Evolutionary conservation across 1,140 invertebrate species (phyloP), one percentile per base, ranked within the genome.

Genomic region (Paramacrobiotus metropolitanus): DNA sequence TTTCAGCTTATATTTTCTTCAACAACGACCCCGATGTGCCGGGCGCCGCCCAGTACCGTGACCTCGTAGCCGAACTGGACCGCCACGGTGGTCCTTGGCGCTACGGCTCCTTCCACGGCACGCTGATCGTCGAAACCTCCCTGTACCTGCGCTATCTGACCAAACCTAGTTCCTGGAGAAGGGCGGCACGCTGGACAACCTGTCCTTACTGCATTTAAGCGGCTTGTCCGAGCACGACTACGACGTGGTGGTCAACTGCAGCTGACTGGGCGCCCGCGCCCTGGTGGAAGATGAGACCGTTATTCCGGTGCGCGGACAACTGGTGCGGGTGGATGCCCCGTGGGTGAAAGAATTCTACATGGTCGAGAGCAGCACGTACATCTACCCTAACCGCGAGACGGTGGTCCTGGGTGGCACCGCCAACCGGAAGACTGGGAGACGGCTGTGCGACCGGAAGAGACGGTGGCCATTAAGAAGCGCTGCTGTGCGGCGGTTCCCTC

Each of bases 231-330:
- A 74, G 1, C 71, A n/a, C n/a, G n/a, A 71, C 3, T 84, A 76
- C 67, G 79, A 84, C 69, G 74, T 82, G 1, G 72, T 87, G 30
- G 74, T 86, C 29, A 86, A 87, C 69, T 86, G 84, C 66, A 77
- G 78, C 28, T 84, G 84, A 1, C 68, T 86, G 0, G 77, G 76
- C 9, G 77, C 82, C 2, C 70, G 71, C 61, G 29, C 73, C 2
- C 69, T 84, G 2, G 75, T 78, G 1, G 70, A 72, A 3, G 83
- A 86, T 72, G 61, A 70, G 2, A 65, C 68, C 44, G 70, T 84
- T 21, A 67, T 68, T 64, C 75, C 83, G 3, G 75, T 84, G n/a
- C 76, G 83, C 65, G 83, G 83, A 21, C 83, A 85, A 72, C 77
- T 85, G 15, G 68, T 73, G 4, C 76, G 78, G 65, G 81, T 81